These are phyloP conservation scores for Aurelia coerulea DNA, from an alignment of 30 jellyfish, hydroid and myxozoan genomes.

Conservation along the genomic window DNA sequence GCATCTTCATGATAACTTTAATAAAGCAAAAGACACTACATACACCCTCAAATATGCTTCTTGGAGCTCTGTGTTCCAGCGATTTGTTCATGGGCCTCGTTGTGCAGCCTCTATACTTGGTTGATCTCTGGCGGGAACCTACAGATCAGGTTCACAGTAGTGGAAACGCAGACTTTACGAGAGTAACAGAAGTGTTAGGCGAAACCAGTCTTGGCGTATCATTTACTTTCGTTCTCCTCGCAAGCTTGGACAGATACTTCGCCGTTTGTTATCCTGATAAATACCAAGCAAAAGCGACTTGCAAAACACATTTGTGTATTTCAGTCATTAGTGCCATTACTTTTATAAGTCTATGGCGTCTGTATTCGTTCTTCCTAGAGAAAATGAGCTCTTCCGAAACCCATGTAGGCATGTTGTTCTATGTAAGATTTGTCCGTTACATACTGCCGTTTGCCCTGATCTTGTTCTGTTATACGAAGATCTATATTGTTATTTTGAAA, in stretches of 20 bases:
- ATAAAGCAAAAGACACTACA: conserved; percentile 16
- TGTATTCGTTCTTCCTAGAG: too few relatives aligned
- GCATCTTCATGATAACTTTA: conserved; percentile 4
- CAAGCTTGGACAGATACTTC: neutral
- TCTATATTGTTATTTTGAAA: neutral
- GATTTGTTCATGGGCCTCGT: conserved; percentile 9
- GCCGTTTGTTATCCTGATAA: neutral
- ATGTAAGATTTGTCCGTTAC: too few relatives aligned
- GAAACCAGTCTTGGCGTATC: neutral
- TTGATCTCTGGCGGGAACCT: neutral
- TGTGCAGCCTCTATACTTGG: conserved; percentile 3
- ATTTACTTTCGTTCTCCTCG: neutral
- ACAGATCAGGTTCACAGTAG: neutral
- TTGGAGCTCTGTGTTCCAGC: conserved; percentile 12
- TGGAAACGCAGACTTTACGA: neutral
- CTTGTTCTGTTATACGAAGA: neutral
- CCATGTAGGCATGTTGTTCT: too few relatives aligned
- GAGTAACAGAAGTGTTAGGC: neutral
- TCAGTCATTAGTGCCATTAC: too few relatives aligned
- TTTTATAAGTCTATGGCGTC: too few relatives aligned
- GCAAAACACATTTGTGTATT: too few relatives aligned
- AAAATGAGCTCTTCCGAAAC: too few relatives aligned
- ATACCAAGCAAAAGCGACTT: too few relatives aligned
- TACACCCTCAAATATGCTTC: conserved; percentile 29
- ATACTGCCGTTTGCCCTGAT: neutral